phyloP scores from a whole-genome alignment of 2,113 vertebrate species.

The Triplophysa dalaica region DNA sequence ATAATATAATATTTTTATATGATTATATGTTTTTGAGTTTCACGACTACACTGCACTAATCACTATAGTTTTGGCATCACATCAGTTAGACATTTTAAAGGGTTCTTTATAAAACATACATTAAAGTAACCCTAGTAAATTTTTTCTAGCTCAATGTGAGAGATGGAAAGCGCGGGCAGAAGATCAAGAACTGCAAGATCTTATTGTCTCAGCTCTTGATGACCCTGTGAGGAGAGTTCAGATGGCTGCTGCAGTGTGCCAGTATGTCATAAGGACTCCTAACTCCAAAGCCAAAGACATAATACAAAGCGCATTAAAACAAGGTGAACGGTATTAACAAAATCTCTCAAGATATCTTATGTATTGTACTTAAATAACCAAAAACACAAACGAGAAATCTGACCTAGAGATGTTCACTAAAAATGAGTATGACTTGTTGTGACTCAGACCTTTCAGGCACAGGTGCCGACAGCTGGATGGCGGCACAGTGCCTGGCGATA shows the following conservation, averaged over 20 bases:
- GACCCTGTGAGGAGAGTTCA: slow-evolving; percentile 54
- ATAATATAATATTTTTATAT: too few species aligned
- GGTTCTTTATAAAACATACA: too few species aligned
- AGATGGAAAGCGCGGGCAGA: slow-evolving; percentile 16
- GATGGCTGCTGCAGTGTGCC: slow-evolving; percentile 54
- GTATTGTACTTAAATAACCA: background rate
- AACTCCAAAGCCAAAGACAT: slow-evolving; percentile 37
- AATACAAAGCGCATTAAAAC: slow-evolving; percentile 32
- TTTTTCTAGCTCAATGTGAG: slow-evolving; percentile 2
- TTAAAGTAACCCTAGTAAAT: too few species aligned
- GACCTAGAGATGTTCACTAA: background rate
- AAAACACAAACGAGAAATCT: background rate
- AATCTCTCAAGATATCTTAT: background rate
- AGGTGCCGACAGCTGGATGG: slow-evolving; percentile 74
- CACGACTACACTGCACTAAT: too few species aligned
- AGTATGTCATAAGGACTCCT: slow-evolving; percentile 51
- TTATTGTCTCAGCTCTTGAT: slow-evolving; percentile 47
- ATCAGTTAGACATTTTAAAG: too few species aligned
- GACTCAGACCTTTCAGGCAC: slow-evolving; percentile 61
- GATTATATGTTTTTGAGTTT: too few species aligned
- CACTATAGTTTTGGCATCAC: too few species aligned
- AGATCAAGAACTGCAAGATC: slow-evolving; percentile 37
- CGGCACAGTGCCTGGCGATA: slow-evolving; percentile 75
- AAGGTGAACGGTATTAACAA: slow-evolving; percentile 31
- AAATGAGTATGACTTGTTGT: slow-evolving; percentile 24